A percentile compares a stretch with the other conserved stretches of the same genome.
Conservation (phyloP, 2,888 invertebrate species). For the Stenchaetothrips biformis region DNA sequence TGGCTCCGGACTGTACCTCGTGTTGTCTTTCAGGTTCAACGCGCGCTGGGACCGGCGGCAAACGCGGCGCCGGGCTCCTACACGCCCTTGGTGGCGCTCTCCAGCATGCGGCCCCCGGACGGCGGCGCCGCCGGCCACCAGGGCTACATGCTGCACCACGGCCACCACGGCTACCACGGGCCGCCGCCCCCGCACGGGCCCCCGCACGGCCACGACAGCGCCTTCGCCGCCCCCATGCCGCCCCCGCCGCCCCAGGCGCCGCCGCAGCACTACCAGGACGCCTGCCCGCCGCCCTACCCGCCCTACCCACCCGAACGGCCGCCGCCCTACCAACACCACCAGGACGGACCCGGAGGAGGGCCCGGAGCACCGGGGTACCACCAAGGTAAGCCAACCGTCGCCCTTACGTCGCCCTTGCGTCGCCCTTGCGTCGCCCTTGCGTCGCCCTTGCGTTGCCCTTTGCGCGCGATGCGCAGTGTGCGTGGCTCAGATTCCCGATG, state of each 20-base stretch:
- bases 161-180: neutral
- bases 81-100: conserved; percentile 75
- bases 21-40: neutral
- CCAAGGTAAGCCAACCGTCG: neutral
- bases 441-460: neutral
- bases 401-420: neutral
- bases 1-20: too few species aligned
- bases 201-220: too few species aligned
- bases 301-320: neutral
- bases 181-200: neutral
- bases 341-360: too few species aligned
- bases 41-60: neutral
- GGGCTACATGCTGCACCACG: neutral
- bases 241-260: neutral
- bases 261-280: neutral
- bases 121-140: conserved; percentile 28
- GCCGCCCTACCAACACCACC: conserved; percentile 4
- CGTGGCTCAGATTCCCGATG: too few species aligned
- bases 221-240: too few species aligned
- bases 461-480: neutral
- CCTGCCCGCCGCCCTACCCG: conserved; percentile 13
- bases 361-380: neutral
- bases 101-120: conserved; percentile 78
- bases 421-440: neutral
- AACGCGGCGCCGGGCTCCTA: conserved; percentile 49